Evolutionary conservation across 2,888 invertebrate genomes (phyloP), one percentile per base, ranked within the genome.

Genomic region (Norana najaformis): DNA sequence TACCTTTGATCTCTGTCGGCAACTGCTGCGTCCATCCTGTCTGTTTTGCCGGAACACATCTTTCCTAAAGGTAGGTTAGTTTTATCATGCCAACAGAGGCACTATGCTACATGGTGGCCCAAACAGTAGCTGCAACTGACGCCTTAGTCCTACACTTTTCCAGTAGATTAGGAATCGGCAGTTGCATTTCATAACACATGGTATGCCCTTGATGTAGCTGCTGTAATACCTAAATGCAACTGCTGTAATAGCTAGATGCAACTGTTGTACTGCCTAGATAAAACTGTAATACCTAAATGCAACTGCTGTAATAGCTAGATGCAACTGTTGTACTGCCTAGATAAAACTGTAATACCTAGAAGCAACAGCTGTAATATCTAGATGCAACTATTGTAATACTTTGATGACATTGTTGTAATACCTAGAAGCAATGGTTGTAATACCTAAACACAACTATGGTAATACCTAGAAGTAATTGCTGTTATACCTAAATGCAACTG

Each of bases 41-140:
- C 69, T n/a, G 30, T n/a, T 69, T 69, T n/a, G n/a, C 69, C 69
- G n/a, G 69, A 69, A 69, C 69, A 69, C 69, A n/a, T 69, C 69
- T 69, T n/a, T n/a, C 69, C 69, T 69, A 69, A 69, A 69, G 69
- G 8, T 69, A 11, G 5, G 6, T 16, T 69, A 11, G n/a, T n/a
- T 11, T 69, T n/a, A 69, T 16, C 6, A 69, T n/a, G 69, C 69
- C 69, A 69, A 69, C 69, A 69, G 30, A n/a, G 69, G 69, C 69
- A 69, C 69, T 69, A n/a, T n/a, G n/a, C n/a, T 6, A n/a, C n/a
- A n/a, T 11, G 0, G 16, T 69, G 69, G 30, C 47, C 47, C 69
- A 30, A 8, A 69, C 30, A 69, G n/a, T n/a, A n/a, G 30, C 69
- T n/a, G n/a, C 30, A 69, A n/a, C 69, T 69, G 69, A n/a, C 8